A percentile compares a stretch with the other conserved stretches of the same genome.
phyloP scores from a whole-genome alignment of 1,140 invertebrate genomes.

The Brachionus asplanchnoidis region DNA sequence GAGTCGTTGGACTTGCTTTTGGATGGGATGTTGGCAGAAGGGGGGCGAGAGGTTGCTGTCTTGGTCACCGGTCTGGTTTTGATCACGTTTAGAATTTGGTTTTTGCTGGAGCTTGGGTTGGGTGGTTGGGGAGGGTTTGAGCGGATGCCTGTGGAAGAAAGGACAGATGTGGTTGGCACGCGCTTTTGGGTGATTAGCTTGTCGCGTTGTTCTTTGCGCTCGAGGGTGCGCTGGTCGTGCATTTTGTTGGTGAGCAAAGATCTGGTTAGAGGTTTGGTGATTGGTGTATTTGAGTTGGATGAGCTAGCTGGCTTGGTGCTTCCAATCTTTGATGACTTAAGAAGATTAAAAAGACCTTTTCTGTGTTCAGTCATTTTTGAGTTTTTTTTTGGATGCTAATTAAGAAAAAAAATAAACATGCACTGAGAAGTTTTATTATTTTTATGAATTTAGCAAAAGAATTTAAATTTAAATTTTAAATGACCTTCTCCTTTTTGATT shows the following conservation, averaged over 20 bases:
- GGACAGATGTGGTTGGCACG: neutral
- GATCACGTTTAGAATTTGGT: neutral
- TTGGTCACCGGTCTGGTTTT: neutral
- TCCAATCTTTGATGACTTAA: neutral
- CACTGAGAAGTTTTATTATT: too few species aligned
- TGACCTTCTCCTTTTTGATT: too few species aligned
- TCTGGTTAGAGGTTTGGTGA: neutral
- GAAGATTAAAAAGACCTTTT: neutral
- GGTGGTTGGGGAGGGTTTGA: neutral
- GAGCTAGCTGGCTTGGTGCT: neutral
- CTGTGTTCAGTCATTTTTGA: neutral
- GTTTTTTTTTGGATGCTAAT: neutral
- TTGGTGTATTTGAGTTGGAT: neutral
- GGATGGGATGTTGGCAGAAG: neutral
- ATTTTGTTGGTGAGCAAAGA: neutral
- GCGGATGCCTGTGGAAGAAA: neutral
- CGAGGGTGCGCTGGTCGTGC: neutral
- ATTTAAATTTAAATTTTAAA: too few species aligned
- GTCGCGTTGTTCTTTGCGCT: neutral
- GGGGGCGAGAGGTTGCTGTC: neutral
- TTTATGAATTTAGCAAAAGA: too few species aligned
- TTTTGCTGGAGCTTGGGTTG: neutral
- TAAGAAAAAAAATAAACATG: neutral
- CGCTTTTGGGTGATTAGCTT: neutral
- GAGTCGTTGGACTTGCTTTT: slow-evolving; percentile 7